A percentile compares a stretch with the other conserved stretches of the same genome.
Conservation (phyloP, 2,113 vertebrate genomes). For the Carassius auratus region DNA sequence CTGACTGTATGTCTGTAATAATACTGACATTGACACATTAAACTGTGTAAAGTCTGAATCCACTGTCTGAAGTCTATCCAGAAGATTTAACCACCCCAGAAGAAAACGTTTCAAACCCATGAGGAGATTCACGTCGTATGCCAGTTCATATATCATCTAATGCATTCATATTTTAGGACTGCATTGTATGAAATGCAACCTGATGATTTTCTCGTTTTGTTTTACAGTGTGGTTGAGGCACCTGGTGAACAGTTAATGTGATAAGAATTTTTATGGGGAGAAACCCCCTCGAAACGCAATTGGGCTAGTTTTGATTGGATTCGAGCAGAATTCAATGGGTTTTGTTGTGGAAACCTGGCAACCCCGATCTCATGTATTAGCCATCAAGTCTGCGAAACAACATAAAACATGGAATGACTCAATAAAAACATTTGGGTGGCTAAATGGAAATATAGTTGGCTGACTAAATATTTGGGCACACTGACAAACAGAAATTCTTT, state of each 20-base stretch:
- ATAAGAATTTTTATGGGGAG: not conserved
- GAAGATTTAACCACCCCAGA: not conserved
- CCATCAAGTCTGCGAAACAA: not conserved
- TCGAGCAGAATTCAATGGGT: no score
- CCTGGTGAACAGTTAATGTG: not conserved
- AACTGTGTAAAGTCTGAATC: constrained; percentile 33
- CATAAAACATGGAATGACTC: constrained; percentile 24
- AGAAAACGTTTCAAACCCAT: not conserved
- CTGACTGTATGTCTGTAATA: constrained; percentile 1
- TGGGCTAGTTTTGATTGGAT: no score
- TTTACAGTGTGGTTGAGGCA: not conserved
- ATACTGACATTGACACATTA: constrained; percentile 4
- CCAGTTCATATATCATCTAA: not conserved
- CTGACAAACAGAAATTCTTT: constrained; percentile 34
- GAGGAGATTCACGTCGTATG: not conserved
- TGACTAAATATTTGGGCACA: not conserved
- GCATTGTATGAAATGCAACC: constrained; percentile 2
- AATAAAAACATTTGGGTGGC: constrained; percentile 45
- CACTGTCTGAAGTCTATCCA: not conserved
- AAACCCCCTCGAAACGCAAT: no score
- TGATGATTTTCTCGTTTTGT: not conserved
- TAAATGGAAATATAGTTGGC: constrained; percentile 56
- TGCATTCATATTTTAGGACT: constrained; percentile 12
- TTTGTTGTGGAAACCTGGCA: not conserved
- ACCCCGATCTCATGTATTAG: not conserved